Base-by-base conservation (phyloP, 2,888 invertebrate species). In the Epicampocera succincta region DNA sequence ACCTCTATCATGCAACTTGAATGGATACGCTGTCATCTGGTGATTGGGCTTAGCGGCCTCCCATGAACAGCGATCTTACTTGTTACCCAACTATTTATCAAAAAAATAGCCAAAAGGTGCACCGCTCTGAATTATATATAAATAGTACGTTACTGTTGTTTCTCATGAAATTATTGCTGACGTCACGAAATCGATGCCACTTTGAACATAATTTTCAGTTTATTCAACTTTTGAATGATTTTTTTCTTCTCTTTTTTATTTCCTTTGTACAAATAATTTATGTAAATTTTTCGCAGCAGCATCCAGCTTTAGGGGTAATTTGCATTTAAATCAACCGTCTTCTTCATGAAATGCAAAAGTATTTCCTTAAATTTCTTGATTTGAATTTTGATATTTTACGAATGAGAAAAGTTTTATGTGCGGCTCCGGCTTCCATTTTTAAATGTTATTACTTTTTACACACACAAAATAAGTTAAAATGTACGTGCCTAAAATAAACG, bases 401-500 rank as follows among this genome's bases (percentile, higher is more conserved):
- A 2, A 50, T 40, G 38, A 54, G 15, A 50, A 50, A 50, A 6
- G 33, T 33, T 33, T 6, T 8, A 8, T 33, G 33, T 33, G 5
- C 8, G 33, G 3, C 6, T 33, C 5, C 5, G 25, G 33, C 8
- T 33, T 5, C 33, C 33, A 33, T 33, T 33, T 9, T 33, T 9
- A 33, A 33, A 33, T 33, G 8, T 33, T 33, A 33, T 33, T 6
- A 33, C 8, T 33, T 33, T 33, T 33, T 9, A 19, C 9, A 21
- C n/a, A 61, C 15, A 5, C 40, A 40, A 61, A 61, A 33, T 52
- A 60, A 54, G 29, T 46, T 38, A n/a, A 50, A 50, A 19, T 38
- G 50, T 48, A 71, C 75, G 80, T 80, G 80, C 38, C 60, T 71
- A 38, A 58, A 71, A 80, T 80, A 4, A 25, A 17, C 40, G 13